These are phyloP conservation scores for Tangara arthus DNA, from an alignment of 2,797 vertebrate species.

Conservation along the genomic window DNA sequence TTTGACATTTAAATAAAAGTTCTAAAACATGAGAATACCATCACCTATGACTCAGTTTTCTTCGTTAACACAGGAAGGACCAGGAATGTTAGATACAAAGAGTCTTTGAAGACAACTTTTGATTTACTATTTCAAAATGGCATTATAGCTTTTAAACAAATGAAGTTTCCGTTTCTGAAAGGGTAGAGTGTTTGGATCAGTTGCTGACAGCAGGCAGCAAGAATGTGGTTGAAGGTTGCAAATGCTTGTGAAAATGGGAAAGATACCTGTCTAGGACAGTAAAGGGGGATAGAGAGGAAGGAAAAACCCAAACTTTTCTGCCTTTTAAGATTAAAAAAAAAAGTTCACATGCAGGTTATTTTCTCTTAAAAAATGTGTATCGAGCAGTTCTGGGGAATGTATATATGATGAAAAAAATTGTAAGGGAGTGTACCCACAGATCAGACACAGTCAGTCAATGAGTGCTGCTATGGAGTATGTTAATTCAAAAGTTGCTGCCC, in stretches of 20 bases:
- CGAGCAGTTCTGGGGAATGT: background rate
- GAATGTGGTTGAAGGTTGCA: background rate
- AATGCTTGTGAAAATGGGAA: background rate
- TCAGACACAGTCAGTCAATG: background rate
- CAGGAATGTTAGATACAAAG: background rate
- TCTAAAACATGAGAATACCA: background rate
- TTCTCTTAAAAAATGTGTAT: background rate
- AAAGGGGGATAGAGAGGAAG: background rate
- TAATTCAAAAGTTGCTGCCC: slow-evolving; percentile 6
- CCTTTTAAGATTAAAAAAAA: background rate
- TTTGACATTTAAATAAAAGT: background rate
- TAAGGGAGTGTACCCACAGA: background rate
- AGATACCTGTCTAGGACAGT: background rate
- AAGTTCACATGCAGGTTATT: background rate
- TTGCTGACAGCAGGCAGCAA: background rate
- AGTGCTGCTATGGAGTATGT: background rate
- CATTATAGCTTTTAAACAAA: slow-evolving; percentile 20
- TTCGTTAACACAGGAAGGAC: background rate
- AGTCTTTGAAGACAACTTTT: background rate
- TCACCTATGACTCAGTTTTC: background rate
- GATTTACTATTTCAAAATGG: slow-evolving; percentile 19
- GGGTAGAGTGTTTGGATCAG: background rate
- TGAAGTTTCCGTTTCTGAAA: slow-evolving; percentile 14
- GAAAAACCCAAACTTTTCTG: background rate
- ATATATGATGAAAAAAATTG: background rate